These are phyloP conservation scores for Amiota communis DNA, from an alignment of 2,888 invertebrate genomes.

Conservation along the genomic window DNA sequence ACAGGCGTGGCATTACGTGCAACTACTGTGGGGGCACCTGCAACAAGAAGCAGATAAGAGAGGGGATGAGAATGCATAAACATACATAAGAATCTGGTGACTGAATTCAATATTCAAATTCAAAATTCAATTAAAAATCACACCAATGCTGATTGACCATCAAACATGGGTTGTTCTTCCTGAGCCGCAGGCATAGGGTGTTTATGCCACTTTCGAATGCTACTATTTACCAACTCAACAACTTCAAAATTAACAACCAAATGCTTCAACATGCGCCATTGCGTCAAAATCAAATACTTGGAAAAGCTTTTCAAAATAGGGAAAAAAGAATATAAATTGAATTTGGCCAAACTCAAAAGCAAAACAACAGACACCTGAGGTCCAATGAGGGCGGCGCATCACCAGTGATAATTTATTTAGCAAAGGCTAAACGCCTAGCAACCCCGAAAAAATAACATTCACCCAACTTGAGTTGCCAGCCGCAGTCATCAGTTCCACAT, in stretches of 20 bases:
- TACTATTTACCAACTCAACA: too few relatives aligned
- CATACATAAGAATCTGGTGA: not conserved
- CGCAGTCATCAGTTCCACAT: not conserved
- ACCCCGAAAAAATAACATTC: not conserved
- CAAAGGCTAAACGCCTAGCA: constrained; percentile 11
- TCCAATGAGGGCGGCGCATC: not conserved
- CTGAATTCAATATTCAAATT: not conserved
- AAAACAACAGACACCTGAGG: not conserved
- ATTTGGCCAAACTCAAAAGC: constrained; percentile 12
- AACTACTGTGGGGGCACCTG: constrained; percentile 81
- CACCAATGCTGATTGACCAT: constrained; percentile 52
- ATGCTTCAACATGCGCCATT: constrained; percentile 27
- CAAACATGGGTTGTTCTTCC: constrained; percentile 33
- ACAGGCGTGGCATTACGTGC: constrained; percentile 80
- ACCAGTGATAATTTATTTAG: constrained; percentile 24
- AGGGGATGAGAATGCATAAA: not conserved
- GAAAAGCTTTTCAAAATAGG: not conserved
- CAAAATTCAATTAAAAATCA: constrained; percentile 63
- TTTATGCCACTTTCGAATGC: not conserved
- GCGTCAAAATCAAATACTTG: constrained; percentile 18
- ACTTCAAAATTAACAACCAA: not conserved
- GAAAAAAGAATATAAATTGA: constrained; percentile 20
- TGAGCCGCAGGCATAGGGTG: constrained; percentile 50
- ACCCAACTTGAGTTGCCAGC: not conserved
- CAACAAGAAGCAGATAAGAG: constrained; percentile 50